phyloP scores from a whole-genome alignment of 2,888 invertebrate species.

The Craniophora ligustri region DNA sequence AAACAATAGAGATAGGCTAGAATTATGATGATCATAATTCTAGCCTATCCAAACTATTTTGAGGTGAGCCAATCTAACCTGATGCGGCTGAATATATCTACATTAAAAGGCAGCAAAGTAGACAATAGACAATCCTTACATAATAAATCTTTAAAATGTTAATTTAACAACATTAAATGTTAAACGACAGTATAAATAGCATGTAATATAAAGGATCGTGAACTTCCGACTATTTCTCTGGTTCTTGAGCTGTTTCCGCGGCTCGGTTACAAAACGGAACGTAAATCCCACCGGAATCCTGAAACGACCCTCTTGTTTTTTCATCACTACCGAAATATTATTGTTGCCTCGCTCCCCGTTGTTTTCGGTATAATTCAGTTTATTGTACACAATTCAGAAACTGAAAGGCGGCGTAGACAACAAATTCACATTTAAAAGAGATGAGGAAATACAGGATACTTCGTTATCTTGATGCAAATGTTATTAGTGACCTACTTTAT shows the following conservation, averaged over 20 bases:
- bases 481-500: conserved; percentile 26
- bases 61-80: background rate
- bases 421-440: conserved; percentile 64
- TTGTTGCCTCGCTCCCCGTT: conserved; percentile 75
- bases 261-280: conserved; percentile 66
- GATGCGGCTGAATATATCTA: background rate
- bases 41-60: no score
- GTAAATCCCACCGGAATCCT: conserved; percentile 80
- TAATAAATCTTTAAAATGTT: conserved; percentile 5
- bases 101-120: background rate
- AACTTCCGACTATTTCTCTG: conserved; percentile 75
- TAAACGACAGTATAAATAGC: conserved; percentile 69
- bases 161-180: conserved; percentile 26
- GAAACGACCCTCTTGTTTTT: conserved; percentile 83
- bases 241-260: conserved; percentile 64
- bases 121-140: background rate
- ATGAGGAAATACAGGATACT: conserved; percentile 66
- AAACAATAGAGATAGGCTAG: background rate
- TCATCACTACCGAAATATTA: conserved; percentile 81
- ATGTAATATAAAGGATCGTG: conserved; percentile 57
- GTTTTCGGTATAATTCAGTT: conserved; percentile 81
- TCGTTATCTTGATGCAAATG: conserved; percentile 56
- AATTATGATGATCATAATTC: background rate
- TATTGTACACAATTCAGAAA: conserved; percentile 77
- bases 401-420: conserved; percentile 63